Base-by-base conservation (phyloP, 2,888 invertebrate genomes). In the Orchestes rusci region DNA sequence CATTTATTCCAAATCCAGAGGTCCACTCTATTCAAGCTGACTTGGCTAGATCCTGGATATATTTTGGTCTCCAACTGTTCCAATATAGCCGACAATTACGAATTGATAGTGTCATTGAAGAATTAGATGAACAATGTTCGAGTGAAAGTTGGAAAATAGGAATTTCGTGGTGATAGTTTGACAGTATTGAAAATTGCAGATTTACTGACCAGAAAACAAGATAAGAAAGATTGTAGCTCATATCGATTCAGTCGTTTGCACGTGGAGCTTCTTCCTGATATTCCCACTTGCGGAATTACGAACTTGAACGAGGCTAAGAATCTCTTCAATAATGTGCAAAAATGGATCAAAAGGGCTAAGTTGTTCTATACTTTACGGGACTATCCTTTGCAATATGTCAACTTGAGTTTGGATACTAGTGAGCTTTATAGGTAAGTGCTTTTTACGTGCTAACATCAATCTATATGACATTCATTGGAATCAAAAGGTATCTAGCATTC, bases 401-500 rank as follows among this genome's bases (percentile, higher is more conserved):
- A 77, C 31, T 72, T 75, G 45, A 72, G 76, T 1, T 59, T 78
- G 50, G 77, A 79, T 58, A 60, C 76, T 32, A 82, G 81, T 30
- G 79, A 79, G 55, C 62, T 82, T 10, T 83, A 79, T 59, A 76
- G 52, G 52, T 52, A 36, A 18, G n/a, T n/a, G n/a, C n/a, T n/a
- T n/a, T n/a, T n/a, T n/a, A n/a, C n/a, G n/a, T n/a, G 16, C n/a
- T n/a, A n/a, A n/a, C n/a, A n/a, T n/a, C n/a, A 33, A 15, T 2
- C 1, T 19, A 12, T 10, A 12, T 7, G 5, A 17, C 2, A 12
- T 4, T 18, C 13, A 3, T 29, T 5, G 13, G 13, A n/a, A 12
- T n/a, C n/a, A n/a, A 10, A 19, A 52, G 79, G 54, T 74, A 76
- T 57, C 67, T 87, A 39, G 77, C 82, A 0, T 82, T 82, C 62